Base-by-base conservation (phyloP, 2,888 invertebrate species). In the Cerastoderma edule region DNA sequence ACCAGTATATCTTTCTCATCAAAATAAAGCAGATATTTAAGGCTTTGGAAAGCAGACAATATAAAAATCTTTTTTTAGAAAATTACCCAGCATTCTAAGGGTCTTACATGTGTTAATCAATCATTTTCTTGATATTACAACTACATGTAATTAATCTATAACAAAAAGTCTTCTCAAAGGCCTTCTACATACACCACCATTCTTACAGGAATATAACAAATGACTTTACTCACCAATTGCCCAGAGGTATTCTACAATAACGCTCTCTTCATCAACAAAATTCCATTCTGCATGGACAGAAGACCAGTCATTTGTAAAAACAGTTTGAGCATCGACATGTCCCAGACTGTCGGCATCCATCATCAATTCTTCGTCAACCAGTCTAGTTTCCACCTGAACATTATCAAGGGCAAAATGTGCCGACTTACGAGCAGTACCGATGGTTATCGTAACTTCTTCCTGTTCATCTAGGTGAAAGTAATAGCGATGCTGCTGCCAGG, bases 261-360 rank as follows among this genome's bases (percentile, higher is more conserved):
- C 46, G 33, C 70, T 79, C 53, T 79, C 75, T 19, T 57, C 44
- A 35, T 79, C 79, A 5, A 50, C 22, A 46, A 70, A 75, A 8
- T 57, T 70, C 79, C 79, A 79, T n/a, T 72, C 48, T 5, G 79
- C 75, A 54, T 79, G 73, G 24, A 79, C 56, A 5, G 79, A 75
- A 16, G 79, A 75, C 75, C 75, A 79, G 44, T 79, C 79, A 57
- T 79, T 70, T 24, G 70, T 50, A 56, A 75, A 75, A 10, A 75
- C 67, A 24, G 75, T 67, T 46, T 75, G 66, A 19, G 54, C 67
- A 16, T 53, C 44, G 0, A 79, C 70, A 39, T 79, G 79, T 32
- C 71, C 72, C 10, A 19, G n/a, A 39, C 39, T 27, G 39, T n/a
- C 33, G 24, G 2, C 10, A 32, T 24, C 30, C 32, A 19, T 56